These are phyloP conservation scores for Zapus hudsonius DNA, from an alignment of 2,113 vertebrate genomes.

Conservation along the genomic window DNA sequence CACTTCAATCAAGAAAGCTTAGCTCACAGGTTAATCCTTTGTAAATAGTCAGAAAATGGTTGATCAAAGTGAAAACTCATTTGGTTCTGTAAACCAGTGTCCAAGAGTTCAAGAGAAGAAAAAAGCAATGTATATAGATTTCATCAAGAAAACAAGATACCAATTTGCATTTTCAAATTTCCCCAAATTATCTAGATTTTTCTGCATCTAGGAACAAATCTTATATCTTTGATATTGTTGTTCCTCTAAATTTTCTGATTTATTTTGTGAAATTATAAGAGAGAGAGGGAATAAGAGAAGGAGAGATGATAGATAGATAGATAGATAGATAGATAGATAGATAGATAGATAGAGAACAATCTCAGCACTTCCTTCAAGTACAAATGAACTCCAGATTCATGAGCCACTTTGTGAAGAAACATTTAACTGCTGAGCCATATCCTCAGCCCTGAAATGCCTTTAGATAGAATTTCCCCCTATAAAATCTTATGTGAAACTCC, in stretches of 20 bases:
- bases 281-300: too few relatives aligned
- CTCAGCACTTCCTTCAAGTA: too few relatives aligned
- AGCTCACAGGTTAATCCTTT: background rate
- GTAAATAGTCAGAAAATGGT: background rate
- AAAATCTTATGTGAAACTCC: background rate
- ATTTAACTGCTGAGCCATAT: too few relatives aligned
- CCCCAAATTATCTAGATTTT: background rate
- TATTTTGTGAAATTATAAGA: background rate
- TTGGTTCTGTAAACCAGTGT: background rate
- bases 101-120: background rate
- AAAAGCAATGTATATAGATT: background rate
- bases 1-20: background rate
- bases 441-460: background rate
- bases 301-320: too few relatives aligned
- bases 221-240: background rate
- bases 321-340: too few relatives aligned
- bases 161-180: background rate
- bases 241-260: slow-evolving; percentile 2
- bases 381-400: too few relatives aligned
- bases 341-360: too few relatives aligned
- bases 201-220: background rate
- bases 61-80: background rate
- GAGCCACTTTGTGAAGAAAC: too few relatives aligned
- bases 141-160: background rate
- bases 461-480: background rate